Conservation (phyloP, 1,140 invertebrate genomes). For the Lerema accius region DNA sequence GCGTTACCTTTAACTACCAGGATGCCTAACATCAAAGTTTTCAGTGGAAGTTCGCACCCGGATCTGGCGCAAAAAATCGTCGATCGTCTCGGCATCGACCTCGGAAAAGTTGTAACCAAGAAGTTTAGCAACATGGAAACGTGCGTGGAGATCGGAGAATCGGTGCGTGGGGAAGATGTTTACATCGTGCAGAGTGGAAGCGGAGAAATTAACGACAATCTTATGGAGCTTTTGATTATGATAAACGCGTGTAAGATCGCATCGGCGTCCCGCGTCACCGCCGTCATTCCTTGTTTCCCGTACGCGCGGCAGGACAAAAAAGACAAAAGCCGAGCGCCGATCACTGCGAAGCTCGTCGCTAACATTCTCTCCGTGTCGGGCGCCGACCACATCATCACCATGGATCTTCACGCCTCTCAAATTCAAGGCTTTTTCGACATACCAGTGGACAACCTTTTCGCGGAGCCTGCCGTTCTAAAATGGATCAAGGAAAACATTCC, state of each 20-base stretch:
- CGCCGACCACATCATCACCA: constrained; percentile 99
- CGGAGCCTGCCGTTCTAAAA: constrained; percentile 99
- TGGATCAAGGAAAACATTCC: constrained; percentile 99
- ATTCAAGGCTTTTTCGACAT: constrained; percentile 90
- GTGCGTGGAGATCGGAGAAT: constrained; percentile 99
- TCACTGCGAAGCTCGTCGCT: constrained; percentile 99
- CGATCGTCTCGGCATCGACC: constrained; percentile 97
- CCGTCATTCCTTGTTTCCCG: constrained; percentile 99
- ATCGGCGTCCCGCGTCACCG: constrained; percentile 98
- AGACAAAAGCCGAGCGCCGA: constrained; percentile 99
- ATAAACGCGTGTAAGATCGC: constrained; percentile 99
- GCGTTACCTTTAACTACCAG: constrained; percentile 70
- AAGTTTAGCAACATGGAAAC: constrained; percentile 99
- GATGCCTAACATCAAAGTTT: constrained; percentile 99
- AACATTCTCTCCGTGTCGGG: constrained; percentile 99
- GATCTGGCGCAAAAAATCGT: constrained; percentile 98
- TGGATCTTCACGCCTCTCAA: constrained; percentile 99
- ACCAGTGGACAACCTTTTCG: constrained; percentile 97
- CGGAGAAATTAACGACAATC: constrained; percentile 99
- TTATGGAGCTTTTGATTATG: constrained; percentile 99
- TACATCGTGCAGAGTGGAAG: constrained; percentile 99
- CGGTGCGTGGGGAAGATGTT: constrained; percentile 99
- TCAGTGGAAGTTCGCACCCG: constrained; percentile 98
- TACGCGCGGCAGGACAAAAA: constrained; percentile 99
- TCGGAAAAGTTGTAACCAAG: constrained; percentile 98